Conservation (phyloP, 1,140 invertebrate species). For the Pseudomyrmex gracilis region DNA sequence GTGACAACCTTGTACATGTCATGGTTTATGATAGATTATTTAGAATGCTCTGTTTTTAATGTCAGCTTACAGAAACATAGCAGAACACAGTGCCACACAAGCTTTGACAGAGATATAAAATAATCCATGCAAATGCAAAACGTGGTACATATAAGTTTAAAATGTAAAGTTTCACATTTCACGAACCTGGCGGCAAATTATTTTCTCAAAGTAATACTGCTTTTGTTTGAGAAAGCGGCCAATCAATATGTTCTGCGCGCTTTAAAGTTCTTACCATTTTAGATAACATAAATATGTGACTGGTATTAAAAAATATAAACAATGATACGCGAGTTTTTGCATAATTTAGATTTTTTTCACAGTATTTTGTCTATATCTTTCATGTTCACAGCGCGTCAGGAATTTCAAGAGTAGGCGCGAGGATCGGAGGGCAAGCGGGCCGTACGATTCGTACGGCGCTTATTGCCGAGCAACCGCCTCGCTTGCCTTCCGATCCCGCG, state of each 20-base stretch:
- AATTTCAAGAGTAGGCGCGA: too few relatives aligned
- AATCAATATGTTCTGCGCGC: neutral
- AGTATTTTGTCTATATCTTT: neutral
- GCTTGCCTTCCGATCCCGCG: too few relatives aligned
- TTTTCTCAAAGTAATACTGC: conserved; percentile 39
- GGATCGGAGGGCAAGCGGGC: too few relatives aligned
- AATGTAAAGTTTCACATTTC: conserved; percentile 43
- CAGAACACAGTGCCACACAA: neutral
- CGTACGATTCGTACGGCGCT: too few relatives aligned
- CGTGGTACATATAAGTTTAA: conserved; percentile 49
- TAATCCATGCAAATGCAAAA: conserved; percentile 26
- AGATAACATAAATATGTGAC: neutral
- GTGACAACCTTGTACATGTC: neutral
- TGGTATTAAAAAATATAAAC: too few relatives aligned
- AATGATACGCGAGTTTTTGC: neutral
- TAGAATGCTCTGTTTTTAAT: conserved; percentile 9
- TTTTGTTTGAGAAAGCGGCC: conserved; percentile 22
- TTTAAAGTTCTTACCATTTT: conserved; percentile 38
- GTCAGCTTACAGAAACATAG: conserved; percentile 27
- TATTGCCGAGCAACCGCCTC: too few relatives aligned
- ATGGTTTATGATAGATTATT: conserved; percentile 34
- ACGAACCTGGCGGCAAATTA: conserved; percentile 42
- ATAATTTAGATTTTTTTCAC: conserved; percentile 11
- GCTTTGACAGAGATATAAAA: conserved; percentile 26
- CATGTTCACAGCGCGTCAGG: too few relatives aligned